These are phyloP conservation scores for Dermochelys coriacea DNA, from an alignment of 2,797 vertebrate species.

Conservation along the genomic window DNA sequence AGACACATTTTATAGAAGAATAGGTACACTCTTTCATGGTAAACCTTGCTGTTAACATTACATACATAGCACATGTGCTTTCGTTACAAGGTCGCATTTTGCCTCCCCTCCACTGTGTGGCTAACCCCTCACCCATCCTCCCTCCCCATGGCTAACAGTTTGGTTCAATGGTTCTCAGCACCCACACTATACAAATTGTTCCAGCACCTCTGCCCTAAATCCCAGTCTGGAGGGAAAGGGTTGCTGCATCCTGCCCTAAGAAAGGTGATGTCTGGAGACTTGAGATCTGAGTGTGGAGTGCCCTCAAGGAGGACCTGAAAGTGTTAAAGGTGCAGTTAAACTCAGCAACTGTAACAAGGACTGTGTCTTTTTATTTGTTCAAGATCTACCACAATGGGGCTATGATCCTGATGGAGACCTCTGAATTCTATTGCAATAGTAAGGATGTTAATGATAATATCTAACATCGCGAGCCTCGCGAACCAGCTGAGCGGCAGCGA, in stretches of 20 bases:
- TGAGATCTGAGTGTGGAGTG: background rate
- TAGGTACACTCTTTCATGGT: no score
- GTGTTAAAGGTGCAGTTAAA: background rate
- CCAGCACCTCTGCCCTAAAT: background rate
- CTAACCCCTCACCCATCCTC: no score
- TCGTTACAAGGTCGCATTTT: no score
- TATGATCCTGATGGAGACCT: background rate
- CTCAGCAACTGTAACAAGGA: background rate
- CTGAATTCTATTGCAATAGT: background rate
- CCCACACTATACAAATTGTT: no score
- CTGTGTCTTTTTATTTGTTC: background rate
- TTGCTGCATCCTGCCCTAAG: background rate
- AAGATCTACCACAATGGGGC: background rate
- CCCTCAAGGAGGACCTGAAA: background rate
- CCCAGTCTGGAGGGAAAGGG: background rate
- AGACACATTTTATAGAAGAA: no score
- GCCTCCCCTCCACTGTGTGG: no score
- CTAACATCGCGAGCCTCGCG: no score
- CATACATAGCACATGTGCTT: no score
- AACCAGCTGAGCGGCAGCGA: no score
- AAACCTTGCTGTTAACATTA: no score
- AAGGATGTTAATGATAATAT: background rate
- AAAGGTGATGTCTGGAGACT: background rate
- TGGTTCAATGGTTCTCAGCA: no score
- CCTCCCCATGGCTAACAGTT: no score